Percentiles rank a stretch among this genome's conserved stretches.
Evolutionary conservation across 2,113 vertebrate genomes (phyloP).

Genomic region (Xenopus tropicalis): UCB_Xtro_10.0 CM004444.2:88436501-88437000

Average conservation of each 20-base stretch:
- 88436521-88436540: no score
- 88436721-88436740: conserved; percentile 16
- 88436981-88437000: conserved; percentile 34
- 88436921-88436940: conserved; percentile 21
- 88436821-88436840: conserved; percentile 21
- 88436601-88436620: no score
- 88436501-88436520: no score
- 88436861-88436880: conserved; percentile 24
- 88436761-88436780: conserved; percentile 2
- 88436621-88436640: no score
- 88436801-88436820: conserved; percentile 22
- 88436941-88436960: conserved; percentile 31
- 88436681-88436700: no score
- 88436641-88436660: no score
- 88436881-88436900: conserved; percentile 6
- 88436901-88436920: conserved; percentile 22
- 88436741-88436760: conserved; percentile 12
- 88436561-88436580: no score
- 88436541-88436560: no score
- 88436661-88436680: no score
- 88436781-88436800: conserved; percentile 7
- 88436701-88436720: not conserved
- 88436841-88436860: conserved; percentile 17
- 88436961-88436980: conserved; percentile 19
- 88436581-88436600: no score